phyloP scores from a whole-genome alignment of 2,113 vertebrate species.

The Ptyas mucosa region DNA sequence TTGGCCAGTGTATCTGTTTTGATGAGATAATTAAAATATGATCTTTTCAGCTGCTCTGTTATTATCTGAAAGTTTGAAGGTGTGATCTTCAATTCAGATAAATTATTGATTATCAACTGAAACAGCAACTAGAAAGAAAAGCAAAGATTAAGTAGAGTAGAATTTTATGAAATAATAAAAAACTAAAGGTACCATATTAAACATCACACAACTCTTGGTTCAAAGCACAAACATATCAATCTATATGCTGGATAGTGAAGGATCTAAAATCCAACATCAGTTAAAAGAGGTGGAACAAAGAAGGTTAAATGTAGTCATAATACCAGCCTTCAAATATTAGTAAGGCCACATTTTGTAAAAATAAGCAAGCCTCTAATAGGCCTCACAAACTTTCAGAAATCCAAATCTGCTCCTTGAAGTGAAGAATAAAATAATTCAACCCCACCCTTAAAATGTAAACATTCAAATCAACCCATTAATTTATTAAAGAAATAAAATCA shows the following conservation, averaged over 20 bases:
- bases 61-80: slow-evolving; percentile 79
- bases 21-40: slow-evolving; percentile 83
- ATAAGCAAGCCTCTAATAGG: background rate
- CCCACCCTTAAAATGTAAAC: background rate
- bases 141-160: background rate
- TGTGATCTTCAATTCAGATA: slow-evolving; percentile 77
- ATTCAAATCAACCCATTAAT: background rate
- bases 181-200: background rate
- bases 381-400: background rate
- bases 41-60: slow-evolving; percentile 81
- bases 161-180: background rate
- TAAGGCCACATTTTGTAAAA: background rate
- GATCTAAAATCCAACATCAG: background rate
- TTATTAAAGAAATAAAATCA: background rate
- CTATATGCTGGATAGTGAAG: background rate
- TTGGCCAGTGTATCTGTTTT: slow-evolving; percentile 83
- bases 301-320: background rate
- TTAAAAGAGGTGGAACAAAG: background rate
- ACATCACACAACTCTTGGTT: background rate
- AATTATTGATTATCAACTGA: slow-evolving; percentile 79
- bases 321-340: background rate
- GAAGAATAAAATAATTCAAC: background rate
- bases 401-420: background rate
- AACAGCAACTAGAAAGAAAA: slow-evolving; percentile 76
- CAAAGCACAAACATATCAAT: background rate